phyloP scores from a whole-genome alignment of 1,140 invertebrate species.

The Aphis gossypii region DNA sequence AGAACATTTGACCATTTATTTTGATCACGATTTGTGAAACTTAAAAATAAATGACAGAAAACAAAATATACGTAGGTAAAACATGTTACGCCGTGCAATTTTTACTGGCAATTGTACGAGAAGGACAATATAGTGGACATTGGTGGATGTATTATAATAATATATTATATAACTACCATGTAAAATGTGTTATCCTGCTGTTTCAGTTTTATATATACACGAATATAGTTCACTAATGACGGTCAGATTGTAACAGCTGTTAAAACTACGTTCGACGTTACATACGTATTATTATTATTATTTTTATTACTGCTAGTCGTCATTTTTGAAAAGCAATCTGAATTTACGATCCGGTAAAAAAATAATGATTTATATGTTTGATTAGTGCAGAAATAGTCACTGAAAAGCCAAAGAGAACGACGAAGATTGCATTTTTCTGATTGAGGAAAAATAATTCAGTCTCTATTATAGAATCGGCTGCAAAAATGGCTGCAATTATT shows the following conservation, averaged over 20 bases:
- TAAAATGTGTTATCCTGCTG: background rate
- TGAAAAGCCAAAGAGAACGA: background rate
- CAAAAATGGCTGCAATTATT: background rate
- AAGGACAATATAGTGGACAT: background rate
- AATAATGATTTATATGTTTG: background rate
- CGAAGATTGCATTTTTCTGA: background rate
- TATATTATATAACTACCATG: background rate
- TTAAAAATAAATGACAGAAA: background rate
- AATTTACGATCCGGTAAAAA: background rate
- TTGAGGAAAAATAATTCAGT: background rate
- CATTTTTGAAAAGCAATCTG: background rate
- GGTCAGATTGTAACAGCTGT: background rate
- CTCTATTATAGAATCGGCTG: background rate
- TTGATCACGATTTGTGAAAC: too few relatives aligned
- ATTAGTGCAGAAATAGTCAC: background rate
- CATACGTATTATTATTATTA: background rate
- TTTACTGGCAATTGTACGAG: background rate
- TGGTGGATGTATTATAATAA: background rate
- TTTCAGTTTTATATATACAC: background rate
- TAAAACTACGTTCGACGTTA: background rate
- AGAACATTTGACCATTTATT: too few relatives aligned
- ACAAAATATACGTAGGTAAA: background rate
- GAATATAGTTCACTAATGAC: background rate
- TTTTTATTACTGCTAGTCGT: background rate
- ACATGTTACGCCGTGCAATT: background rate